A percentile compares a stretch with the other conserved stretches of the same genome.
Conservation (phyloP, 2,113 vertebrate genomes). For the Ciconia boyciana region DNA sequence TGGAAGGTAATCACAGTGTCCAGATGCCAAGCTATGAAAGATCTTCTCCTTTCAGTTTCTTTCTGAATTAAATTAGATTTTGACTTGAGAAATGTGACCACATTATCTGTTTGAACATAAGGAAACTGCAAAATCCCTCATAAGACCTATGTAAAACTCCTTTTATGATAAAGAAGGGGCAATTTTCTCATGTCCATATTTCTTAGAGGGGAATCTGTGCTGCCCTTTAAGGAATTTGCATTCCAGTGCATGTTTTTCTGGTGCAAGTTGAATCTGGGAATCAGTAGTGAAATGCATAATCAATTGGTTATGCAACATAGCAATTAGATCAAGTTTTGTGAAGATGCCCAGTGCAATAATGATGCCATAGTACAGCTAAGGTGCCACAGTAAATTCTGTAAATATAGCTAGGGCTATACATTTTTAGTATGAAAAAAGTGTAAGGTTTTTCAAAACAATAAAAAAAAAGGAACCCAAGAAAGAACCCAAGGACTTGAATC, state of each 20-base stretch:
- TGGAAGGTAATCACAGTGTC: constrained; percentile 60
- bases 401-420: not conserved
- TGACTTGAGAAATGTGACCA: constrained; percentile 56
- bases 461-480: not conserved
- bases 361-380: not conserved
- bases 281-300: constrained; percentile 34
- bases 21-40: constrained; percentile 61
- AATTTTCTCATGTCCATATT: constrained; percentile 47
- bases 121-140: constrained; percentile 58
- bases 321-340: constrained; percentile 40
- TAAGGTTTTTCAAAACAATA: not conserved
- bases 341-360: not conserved
- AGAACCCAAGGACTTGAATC: not conserved
- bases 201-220: constrained; percentile 27
- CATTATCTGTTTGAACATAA: constrained; percentile 68
- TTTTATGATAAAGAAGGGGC: constrained; percentile 60
- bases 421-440: not conserved
- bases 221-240: constrained; percentile 29
- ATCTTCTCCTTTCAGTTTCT: constrained; percentile 54
- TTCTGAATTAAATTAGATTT: constrained; percentile 67
- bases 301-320: constrained; percentile 34
- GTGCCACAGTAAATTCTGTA: not conserved
- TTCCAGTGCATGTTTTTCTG: constrained; percentile 35
- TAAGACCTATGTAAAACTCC: constrained; percentile 55
- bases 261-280: constrained; percentile 8